A percentile compares a stretch with the other conserved stretches of the same genome.
phyloP scores from a whole-genome alignment of 2,113 vertebrate species.

The Smithornis capensis region DNA sequence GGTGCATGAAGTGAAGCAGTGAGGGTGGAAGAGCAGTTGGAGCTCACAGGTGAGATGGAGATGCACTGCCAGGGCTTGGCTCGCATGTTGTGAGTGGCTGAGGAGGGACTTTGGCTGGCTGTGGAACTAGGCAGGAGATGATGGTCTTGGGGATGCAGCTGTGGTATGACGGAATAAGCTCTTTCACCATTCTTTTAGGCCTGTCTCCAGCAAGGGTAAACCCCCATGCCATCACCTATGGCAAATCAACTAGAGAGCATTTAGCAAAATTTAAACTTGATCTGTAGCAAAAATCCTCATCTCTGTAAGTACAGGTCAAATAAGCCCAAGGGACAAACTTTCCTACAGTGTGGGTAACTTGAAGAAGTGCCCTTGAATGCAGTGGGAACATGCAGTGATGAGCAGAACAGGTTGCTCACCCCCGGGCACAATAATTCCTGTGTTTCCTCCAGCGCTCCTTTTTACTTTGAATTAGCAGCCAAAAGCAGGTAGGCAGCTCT shows the following conservation, averaged over 20 bases:
- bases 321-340: background rate
- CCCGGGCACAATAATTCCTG: background rate
- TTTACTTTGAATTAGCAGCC: constrained; percentile 41
- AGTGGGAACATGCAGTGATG: background rate
- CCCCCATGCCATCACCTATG: rapidly evolving
- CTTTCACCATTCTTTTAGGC: background rate
- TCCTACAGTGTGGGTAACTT: background rate
- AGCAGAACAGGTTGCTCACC: constrained; percentile 20
- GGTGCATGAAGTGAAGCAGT: background rate
- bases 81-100: rapidly evolving
- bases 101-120: background rate
- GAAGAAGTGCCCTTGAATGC: background rate
- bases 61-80: background rate
- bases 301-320: constrained; percentile 1
- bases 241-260: background rate
- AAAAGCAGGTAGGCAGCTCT: constrained; percentile 46
- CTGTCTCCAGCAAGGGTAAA: rapidly evolving
- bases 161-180: background rate
- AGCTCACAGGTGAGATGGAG: background rate
- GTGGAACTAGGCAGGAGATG: background rate
- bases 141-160: background rate
- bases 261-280: background rate
- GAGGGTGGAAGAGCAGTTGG: background rate
- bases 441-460: background rate
- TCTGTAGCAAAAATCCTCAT: background rate